These are phyloP conservation scores for Sciurus niger DNA, from an alignment of 2,113 vertebrate genomes.

Conservation along the genomic window DNA sequence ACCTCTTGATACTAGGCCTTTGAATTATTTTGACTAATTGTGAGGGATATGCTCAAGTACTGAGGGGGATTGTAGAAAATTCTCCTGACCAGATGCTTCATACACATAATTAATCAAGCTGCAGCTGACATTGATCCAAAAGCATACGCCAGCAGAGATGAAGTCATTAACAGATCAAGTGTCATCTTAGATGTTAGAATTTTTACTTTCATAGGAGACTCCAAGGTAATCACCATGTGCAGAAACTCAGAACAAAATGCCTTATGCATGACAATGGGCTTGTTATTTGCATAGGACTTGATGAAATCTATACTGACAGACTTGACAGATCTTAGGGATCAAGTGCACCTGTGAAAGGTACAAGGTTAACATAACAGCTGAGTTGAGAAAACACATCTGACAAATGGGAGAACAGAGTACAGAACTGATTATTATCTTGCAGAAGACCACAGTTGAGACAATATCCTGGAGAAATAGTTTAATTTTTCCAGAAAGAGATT, in stretches of 20 bases:
- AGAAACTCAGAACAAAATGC: not conserved
- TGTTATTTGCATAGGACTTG: slow-evolving; percentile 1
- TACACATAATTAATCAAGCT: slow-evolving; percentile 78
- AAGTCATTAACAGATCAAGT: slow-evolving; percentile 74
- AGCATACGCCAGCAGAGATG: slow-evolving; percentile 67
- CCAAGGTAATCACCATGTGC: slow-evolving; percentile 47
- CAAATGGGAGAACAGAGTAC: not conserved
- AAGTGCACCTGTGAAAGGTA: not conserved
- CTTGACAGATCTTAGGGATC: not conserved
- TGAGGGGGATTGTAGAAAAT: slow-evolving; percentile 63
- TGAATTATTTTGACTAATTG: slow-evolving; percentile 73
- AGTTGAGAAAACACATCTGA: slow-evolving; percentile 10
- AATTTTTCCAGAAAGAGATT: not conserved
- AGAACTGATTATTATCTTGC: not conserved
- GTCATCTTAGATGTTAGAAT: slow-evolving; percentile 61
- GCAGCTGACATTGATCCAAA: slow-evolving; percentile 79
- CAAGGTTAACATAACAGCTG: not conserved
- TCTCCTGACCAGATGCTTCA: slow-evolving; percentile 67
- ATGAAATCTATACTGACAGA: not conserved
- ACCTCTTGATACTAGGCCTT: not conserved
- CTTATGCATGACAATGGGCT: not conserved
- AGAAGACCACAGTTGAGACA: not conserved
- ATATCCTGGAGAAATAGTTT: not conserved
- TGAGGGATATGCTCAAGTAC: slow-evolving; percentile 67
- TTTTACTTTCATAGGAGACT: slow-evolving; percentile 57